phyloP scores from a whole-genome alignment of 2,888 invertebrate species.

The Alitta virens region DNA sequence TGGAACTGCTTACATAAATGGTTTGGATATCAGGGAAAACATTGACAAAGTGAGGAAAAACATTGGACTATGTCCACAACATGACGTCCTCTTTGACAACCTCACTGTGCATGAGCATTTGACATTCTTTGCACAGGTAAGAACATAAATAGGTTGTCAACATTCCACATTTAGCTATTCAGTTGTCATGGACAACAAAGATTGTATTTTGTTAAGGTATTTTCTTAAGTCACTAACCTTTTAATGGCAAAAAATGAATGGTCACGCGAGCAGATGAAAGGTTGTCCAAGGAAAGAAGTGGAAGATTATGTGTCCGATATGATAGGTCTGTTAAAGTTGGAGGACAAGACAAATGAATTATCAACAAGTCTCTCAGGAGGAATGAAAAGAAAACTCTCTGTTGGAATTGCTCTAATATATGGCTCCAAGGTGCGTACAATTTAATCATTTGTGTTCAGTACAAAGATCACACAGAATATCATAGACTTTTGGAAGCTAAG shows the following conservation, averaged over 20 bases:
- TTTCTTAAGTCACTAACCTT: no score
- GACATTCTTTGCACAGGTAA: conserved; percentile 66
- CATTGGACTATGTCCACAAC: conserved; percentile 82
- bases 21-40: conserved; percentile 67
- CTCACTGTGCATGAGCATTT: conserved; percentile 80
- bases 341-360: conserved; percentile 40
- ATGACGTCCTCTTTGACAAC: conserved; percentile 77
- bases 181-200: no score
- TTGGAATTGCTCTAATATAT: conserved; percentile 54
- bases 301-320: conserved; percentile 33
- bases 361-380: conserved; percentile 52
- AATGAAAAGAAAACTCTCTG: conserved; percentile 53
- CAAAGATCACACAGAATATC: no score
- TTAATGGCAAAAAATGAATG: no score
- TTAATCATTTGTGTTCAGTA: no score
- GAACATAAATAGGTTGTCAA: no score
- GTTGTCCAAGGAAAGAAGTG: conserved; percentile 31
- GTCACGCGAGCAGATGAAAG: conserved; percentile 38
- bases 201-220: no score
- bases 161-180: no score
- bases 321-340: conserved; percentile 31
- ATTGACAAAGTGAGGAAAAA: conserved; percentile 66
- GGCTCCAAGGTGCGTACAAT: conserved; percentile 55
- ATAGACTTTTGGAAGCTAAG: no score
- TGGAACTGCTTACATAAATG: conserved; percentile 69